Evolutionary conservation across 2,888 invertebrate species (phyloP).

Genomic region (Epinotia bilunana): DNA sequence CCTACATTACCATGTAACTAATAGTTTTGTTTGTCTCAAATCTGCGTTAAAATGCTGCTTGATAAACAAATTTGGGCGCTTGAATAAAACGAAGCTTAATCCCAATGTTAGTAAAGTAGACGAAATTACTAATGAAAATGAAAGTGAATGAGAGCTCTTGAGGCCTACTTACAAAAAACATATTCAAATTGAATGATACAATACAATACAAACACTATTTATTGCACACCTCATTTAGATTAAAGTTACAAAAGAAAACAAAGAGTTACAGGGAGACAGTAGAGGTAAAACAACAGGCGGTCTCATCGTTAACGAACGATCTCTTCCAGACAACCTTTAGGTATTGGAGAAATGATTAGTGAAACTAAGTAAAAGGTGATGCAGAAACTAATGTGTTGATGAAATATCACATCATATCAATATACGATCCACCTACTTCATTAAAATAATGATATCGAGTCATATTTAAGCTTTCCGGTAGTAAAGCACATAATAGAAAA

Average conservation of each 20-base stretch:
- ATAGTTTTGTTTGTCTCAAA: conserved; percentile 42
- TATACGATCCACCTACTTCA: background rate
- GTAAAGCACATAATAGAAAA: background rate
- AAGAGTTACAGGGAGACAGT: too few species aligned
- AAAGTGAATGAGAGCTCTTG: background rate
- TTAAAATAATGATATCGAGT: background rate
- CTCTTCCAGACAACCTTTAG: too few species aligned
- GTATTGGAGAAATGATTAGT: too few species aligned
- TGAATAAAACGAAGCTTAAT: background rate
- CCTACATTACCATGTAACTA: conserved; percentile 48
- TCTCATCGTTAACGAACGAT: too few species aligned
- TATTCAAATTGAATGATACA: background rate
- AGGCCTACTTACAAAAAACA: background rate
- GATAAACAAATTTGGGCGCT: conserved; percentile 2
- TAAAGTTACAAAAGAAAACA: too few species aligned
- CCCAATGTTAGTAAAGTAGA: background rate
- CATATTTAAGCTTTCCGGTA: background rate
- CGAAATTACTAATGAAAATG: background rate
- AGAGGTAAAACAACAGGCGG: too few species aligned
- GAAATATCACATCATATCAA: background rate
- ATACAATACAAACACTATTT: too few species aligned
- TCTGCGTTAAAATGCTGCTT: conserved; percentile 13
- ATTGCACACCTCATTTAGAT: too few species aligned
- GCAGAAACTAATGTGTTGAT: too few species aligned
- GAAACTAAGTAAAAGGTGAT: too few species aligned